Percentiles rank a stretch among this genome's conserved stretches.
Conservation (phyloP, 2,797 vertebrate species). For the Lithobates pipiens region DNA sequence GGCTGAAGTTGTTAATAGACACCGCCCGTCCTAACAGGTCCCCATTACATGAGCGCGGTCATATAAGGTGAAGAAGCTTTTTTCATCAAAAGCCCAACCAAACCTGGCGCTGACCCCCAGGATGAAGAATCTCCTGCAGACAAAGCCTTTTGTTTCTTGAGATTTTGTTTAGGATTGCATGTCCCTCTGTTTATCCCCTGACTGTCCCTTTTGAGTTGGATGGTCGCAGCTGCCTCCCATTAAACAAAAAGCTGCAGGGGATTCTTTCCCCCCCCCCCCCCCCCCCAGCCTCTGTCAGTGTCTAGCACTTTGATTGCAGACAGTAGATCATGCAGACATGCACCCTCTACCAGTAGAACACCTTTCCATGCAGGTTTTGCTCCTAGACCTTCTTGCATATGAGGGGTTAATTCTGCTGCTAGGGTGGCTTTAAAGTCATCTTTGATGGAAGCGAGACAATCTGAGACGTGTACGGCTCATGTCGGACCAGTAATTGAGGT, state of each 20-base stretch:
- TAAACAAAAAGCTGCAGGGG: not conserved
- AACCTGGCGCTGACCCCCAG: not conserved
- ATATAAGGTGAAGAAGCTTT: conserved; percentile 25
- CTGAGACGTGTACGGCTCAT: not conserved
- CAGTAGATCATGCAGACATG: not conserved
- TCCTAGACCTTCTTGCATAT: not conserved
- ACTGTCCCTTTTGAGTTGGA: not conserved
- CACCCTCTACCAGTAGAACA: not conserved
- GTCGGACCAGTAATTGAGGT: not conserved
- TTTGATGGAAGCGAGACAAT: not conserved
- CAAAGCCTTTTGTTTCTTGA: not conserved
- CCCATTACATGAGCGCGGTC: conserved; percentile 16
- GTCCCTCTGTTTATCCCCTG: not conserved
- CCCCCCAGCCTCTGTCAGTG: not conserved
- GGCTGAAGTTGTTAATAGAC: too few relatives aligned
- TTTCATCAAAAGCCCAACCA: not conserved
- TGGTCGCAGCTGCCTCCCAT: not conserved
- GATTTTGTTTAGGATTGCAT: not conserved
- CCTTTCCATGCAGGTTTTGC: not conserved
- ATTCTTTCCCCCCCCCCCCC: too few relatives aligned
- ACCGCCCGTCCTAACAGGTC: too few relatives aligned
- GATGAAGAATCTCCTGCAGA: not conserved
- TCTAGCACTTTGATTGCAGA: not conserved
- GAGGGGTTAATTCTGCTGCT: conserved; percentile 32
- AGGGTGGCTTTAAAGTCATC: not conserved